phyloP scores from a whole-genome alignment of 2,113 vertebrate species.

The Dolichotis patagonum region DNA sequence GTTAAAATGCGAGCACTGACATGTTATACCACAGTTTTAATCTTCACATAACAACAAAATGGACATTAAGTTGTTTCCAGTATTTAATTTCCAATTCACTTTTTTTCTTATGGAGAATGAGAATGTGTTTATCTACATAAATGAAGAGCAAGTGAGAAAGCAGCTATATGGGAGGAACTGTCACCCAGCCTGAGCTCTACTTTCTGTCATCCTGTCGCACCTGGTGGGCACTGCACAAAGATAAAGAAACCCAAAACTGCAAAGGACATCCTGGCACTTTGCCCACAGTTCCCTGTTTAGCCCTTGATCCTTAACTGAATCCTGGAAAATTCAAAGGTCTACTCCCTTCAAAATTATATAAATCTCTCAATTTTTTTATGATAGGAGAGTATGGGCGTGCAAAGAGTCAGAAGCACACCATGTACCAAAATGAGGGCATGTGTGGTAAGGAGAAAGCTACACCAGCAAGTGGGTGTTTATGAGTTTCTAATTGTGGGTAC shows the following conservation, averaged over 20 bases:
- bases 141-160: neutral
- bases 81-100: neutral
- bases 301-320: neutral
- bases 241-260: neutral
- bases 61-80: neutral
- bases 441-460: neutral
- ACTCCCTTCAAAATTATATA: neutral
- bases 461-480: slow-evolving; percentile 1
- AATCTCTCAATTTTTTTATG: neutral
- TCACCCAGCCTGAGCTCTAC: neutral
- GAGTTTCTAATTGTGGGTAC: slow-evolving; percentile 48
- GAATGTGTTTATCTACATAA: slow-evolving; percentile 9
- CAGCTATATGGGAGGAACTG: neutral
- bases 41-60: neutral
- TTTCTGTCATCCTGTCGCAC: neutral
- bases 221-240: neutral
- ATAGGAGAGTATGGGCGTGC: neutral
- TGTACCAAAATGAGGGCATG: neutral
- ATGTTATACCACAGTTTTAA: neutral
- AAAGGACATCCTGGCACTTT: neutral
- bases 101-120: neutral
- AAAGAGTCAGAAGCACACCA: neutral
- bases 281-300: neutral
- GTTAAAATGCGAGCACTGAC: neutral
- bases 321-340: neutral